Base-by-base conservation (phyloP, 2,888 invertebrate genomes). In the Lochmaea capreae region DNA sequence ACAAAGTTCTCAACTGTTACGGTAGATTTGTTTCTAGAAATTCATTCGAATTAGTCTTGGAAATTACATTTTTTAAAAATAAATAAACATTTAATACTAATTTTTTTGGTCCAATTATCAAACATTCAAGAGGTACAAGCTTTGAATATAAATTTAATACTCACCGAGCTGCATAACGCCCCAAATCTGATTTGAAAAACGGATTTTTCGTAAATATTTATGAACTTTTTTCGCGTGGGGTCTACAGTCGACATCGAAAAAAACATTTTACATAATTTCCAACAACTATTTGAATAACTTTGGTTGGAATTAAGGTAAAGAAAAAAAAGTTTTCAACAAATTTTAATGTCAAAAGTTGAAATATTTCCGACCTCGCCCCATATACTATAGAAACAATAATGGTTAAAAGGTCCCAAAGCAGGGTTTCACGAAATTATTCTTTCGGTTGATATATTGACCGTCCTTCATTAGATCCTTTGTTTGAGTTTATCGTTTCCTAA, bases 391-490 rank as follows among this genome's bases (percentile, higher is more conserved):
- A 16, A 9, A 42, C 33, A 8, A 39, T 33, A 63, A 63, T 57
- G 12, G 33, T 62, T 54, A 71, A 71, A 71, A 26, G 65, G 58
- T 71, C 57, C 22, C 33, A 63, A 52, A 69, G 54, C 49, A 54
- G 49, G 42, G 42, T 22, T 54, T 39, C 11, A 58, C 58, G 39
- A 65, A 73, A 73, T 73, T 67, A 73, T 73, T 65, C 69, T 61
- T 65, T 65, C 46, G 70, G 73, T 73, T 73, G 70, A 73, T 70
- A 70, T 73, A 73, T 70, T 70, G 70, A 61, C 73, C 61, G 66
- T 66, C 52, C 69, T 66, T 70, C 65, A 73, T 70, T 73, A 73
- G 70, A 65, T 59, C 73, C 65, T 73, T 73, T 73, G 73, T 73
- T 66, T 68, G 66, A 70, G 62, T 73, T 73, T 73, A 73, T 73